Base-by-base conservation (phyloP, 2,113 vertebrate genomes). In the Entelurus aequoreus region DNA sequence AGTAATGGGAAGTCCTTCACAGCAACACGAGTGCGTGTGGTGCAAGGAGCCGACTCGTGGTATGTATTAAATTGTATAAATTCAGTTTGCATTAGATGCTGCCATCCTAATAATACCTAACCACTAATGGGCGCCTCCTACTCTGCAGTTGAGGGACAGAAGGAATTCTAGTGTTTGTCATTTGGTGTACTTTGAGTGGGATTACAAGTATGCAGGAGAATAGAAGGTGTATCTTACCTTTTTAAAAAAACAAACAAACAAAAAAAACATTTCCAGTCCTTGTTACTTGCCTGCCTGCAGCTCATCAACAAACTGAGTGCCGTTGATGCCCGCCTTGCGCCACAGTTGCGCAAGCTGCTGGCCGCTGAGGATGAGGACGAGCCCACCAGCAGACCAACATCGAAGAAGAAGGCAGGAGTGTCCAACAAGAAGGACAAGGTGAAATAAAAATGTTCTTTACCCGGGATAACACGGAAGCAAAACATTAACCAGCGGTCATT, bases 301-400 rank as follows among this genome's bases (percentile, higher is more conserved):
- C 85, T 89, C 65, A 88, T 89, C 61, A 89, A 98, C 60, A 83
- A 94, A 40, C 82, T 99, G 0, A 76, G 82, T 0, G 28, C 70
- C 11, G 85, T 97, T 51, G 96, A 98, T 69, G 84, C 92, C 12
- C 92, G 73, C 42, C 73, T 98, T 2, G 86, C 91, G 8, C 81
- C 92, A 0, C 90, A 97, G 73, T 84, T 95, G 66, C 90, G 81
- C 0, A 16, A 68, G 69, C 89, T 98, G 0, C 87, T 98, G 0
- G 68, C 78, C 47, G 84, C 69, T 59, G 70, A 74, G 11, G 73
- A 74, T 44, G 60, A 6, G 9, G 62, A 52, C 2, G 46, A 68
- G 50, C 11, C 63, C 5, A 5, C 46, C 36, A 62, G 60, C 60
- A 77, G 38, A 47, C 21, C 78, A 61, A 12, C 74, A 21, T 56